Evolutionary conservation across 2,113 vertebrate genomes (phyloP), one percentile per base, ranked within the genome.

Genomic region (Merops nubicus): DNA sequence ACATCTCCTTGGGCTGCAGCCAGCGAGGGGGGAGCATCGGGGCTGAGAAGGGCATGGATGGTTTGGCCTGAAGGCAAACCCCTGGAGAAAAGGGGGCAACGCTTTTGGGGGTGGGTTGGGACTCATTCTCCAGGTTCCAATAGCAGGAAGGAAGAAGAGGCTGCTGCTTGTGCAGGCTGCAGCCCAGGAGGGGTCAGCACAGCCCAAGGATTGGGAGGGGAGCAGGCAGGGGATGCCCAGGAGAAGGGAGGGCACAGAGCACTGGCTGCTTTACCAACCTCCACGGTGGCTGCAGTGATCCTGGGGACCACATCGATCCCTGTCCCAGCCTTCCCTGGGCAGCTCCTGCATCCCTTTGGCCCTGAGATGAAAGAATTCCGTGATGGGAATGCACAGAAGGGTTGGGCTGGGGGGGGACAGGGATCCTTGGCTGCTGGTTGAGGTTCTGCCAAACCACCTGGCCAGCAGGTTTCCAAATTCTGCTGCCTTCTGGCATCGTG

Each of bases 171-270:
- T 48, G 38, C 53, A 69, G 82, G 70, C 53, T 78, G 54, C 34
- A 67, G 82, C 56, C 91, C 95, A 82, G 93, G 74, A 96, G 95
- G 36, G 93, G 93, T 87, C 95, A 95, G 95, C 89, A 95, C 43
- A 95, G 77, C 69, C 83, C 78, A 92, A 81, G 78, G 64, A 85
- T 88, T 85, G 89, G 36, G 48, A 72, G 5, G 5, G 22, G 33
- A 75, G 20, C 36, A 15, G 29, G 29, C 23, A 18, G 21, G 25
- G 59, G 84, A 42, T 62, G 45, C 8, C 8, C 3, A 28, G 42
- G 45, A 28, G 26, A 38, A 25, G 50, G 12, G 25, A n/a, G 15
- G 5, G 8, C 40, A 4, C 29, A 18, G 22, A 53, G n/a, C 45
- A 10, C 57, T 23, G 2, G 0, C 17, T 42, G 67, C 36, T 78